phyloP scores from a whole-genome alignment of 1,140 invertebrate species.

The Papilio aristodemus region DNA sequence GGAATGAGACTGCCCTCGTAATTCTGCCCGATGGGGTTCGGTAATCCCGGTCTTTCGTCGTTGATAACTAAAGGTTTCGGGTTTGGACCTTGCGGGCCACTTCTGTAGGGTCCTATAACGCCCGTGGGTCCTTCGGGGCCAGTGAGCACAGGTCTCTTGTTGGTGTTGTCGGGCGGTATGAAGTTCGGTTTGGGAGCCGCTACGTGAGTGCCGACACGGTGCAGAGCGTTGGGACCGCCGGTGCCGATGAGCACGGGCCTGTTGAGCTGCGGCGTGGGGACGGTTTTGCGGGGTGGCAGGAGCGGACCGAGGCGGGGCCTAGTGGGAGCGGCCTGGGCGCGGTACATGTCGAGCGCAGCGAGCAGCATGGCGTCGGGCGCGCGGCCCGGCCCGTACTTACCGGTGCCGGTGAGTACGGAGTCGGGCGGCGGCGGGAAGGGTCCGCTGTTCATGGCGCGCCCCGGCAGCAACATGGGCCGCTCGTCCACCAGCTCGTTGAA shows the following conservation, averaged over 20 bases:
- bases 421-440: slow-evolving; percentile 50
- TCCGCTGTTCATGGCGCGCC: slow-evolving; percentile 42
- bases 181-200: slow-evolving; percentile 27
- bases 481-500: slow-evolving; percentile 69
- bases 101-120: slow-evolving; percentile 39
- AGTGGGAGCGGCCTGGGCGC: not conserved
- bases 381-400: slow-evolving; percentile 29
- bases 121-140: slow-evolving; percentile 81
- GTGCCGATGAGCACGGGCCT: slow-evolving; percentile 48
- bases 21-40: slow-evolving; percentile 8
- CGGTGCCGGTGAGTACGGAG: slow-evolving; percentile 42
- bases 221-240: slow-evolving; percentile 56
- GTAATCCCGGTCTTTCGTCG: not conserved
- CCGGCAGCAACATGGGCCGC: slow-evolving; percentile 51
- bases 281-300: slow-evolving; percentile 27
- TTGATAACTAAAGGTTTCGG: slow-evolving; percentile 8
- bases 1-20: not conserved
- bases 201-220: slow-evolving; percentile 47
- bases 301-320: slow-evolving; percentile 34
- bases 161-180: not conserved
- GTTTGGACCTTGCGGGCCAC: not conserved
- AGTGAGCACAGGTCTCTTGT: slow-evolving; percentile 61
- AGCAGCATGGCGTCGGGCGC: slow-evolving; percentile 31
- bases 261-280: slow-evolving; percentile 16
- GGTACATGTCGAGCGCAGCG: slow-evolving; percentile 4